phyloP scores from a whole-genome alignment of 2,888 invertebrate genomes.

The Amphipyra berbera region DNA sequence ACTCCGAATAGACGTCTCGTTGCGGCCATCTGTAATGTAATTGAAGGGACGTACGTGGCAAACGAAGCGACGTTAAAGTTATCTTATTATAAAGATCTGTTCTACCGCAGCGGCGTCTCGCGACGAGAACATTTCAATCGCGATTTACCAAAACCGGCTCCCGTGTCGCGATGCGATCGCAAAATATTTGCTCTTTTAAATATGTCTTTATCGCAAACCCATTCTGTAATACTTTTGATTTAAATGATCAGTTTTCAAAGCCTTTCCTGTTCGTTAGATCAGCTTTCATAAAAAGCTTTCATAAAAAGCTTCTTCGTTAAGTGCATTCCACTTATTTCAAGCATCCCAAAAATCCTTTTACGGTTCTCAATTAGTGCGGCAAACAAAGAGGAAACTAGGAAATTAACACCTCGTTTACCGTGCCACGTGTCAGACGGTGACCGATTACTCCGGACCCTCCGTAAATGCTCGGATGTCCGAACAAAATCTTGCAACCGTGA shows the following conservation, averaged over 20 bases:
- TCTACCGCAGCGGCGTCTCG: conserved; percentile 53
- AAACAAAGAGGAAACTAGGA: conserved; percentile 67
- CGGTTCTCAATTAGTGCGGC: conserved; percentile 65
- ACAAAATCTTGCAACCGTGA: conserved; percentile 73
- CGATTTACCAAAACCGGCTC: conserved; percentile 78
- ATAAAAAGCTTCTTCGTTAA: conserved; percentile 40
- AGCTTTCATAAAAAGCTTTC: conserved; percentile 39
- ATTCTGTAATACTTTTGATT: conserved; percentile 34
- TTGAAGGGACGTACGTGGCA: conserved; percentile 72
- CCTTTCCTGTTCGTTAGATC: conserved; percentile 33
- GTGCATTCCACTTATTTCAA: conserved; percentile 52
- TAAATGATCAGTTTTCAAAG: conserved; percentile 21
- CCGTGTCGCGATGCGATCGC: conserved; percentile 73
- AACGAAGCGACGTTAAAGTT: conserved; percentile 60
- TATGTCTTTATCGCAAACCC: conserved; percentile 51
- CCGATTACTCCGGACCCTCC: conserved; percentile 70
- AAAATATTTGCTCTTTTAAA: conserved; percentile 68
- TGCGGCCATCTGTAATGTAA: conserved; percentile 72
- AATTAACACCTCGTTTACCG: conserved; percentile 76
- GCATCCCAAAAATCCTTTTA: conserved; percentile 57
- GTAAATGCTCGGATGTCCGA: conserved; percentile 68
- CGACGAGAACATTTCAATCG: conserved; percentile 81
- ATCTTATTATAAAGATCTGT: conserved; percentile 72
- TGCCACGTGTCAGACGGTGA: conserved; percentile 78
- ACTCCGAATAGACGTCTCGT: conserved; percentile 65